Percentiles rank a stretch among this genome's conserved stretches.
Conservation (phyloP, 2,113 vertebrate genomes). For the Numenius arquata region DNA sequence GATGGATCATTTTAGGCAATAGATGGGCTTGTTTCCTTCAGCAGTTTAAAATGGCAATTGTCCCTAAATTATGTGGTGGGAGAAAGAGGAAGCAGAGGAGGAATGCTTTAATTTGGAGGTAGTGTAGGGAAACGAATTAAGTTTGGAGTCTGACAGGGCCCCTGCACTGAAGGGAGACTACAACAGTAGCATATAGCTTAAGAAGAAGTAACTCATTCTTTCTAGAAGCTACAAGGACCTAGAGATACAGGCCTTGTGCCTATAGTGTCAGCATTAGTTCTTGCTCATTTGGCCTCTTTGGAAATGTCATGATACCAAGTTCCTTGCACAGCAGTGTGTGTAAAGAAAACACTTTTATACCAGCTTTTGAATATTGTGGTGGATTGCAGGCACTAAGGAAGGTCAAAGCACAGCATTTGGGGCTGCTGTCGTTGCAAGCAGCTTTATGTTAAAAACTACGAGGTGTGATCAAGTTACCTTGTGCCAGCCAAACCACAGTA, state of each 20-base stretch:
- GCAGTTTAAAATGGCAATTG: neutral
- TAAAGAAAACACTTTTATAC: neutral
- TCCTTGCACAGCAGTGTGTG: neutral
- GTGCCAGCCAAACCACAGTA: neutral
- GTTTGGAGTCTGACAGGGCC: neutral
- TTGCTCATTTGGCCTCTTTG: neutral
- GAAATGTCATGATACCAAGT: neutral
- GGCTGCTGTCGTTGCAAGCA: neutral
- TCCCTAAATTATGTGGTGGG: neutral
- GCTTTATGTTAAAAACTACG: neutral
- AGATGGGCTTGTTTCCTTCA: neutral
- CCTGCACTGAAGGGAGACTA: neutral
- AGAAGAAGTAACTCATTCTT: neutral
- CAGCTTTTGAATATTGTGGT: neutral
- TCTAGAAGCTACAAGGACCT: neutral
- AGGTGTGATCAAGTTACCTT: neutral
- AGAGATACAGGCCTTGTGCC: neutral
- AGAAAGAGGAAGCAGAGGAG: neutral
- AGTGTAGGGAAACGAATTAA: neutral
- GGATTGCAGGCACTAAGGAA: neutral
- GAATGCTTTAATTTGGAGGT: neutral
- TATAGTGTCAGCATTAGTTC: neutral
- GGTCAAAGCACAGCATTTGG: neutral
- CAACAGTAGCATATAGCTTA: neutral
- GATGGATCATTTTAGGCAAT: neutral